Percentiles rank a stretch among this genome's conserved stretches.
Conservation (phyloP, 2,797 vertebrate genomes). For the Channa striata region DNA sequence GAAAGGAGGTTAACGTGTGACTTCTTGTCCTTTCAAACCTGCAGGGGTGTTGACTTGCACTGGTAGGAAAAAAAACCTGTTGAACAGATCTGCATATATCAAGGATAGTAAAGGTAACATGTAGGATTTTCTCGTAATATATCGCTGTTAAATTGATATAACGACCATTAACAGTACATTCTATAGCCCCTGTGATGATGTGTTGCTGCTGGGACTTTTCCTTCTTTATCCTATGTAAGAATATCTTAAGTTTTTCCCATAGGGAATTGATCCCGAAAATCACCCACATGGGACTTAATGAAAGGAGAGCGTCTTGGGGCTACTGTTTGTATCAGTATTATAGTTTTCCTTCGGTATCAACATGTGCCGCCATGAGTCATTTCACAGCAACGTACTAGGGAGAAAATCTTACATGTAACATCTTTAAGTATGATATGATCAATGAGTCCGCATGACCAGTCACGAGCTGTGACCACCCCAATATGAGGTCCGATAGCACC, state of each 20-base stretch:
- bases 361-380: conserved; percentile 44
- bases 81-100: conserved; percentile 99
- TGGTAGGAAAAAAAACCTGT: conserved; percentile 94
- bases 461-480: conserved; percentile 93
- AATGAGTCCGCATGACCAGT: conserved; percentile 99
- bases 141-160: conserved; percentile 37
- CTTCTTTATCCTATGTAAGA: conserved; percentile 36
- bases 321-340: conserved; percentile 50
- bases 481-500: conserved; percentile 98
- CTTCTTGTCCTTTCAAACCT: conserved; percentile 98
- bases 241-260: conserved; percentile 66
- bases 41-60: conserved; percentile 95
- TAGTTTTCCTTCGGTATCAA: conserved; percentile 51
- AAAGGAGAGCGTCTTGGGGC: conserved; percentile 54
- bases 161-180: conserved; percentile 71
- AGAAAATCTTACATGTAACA: conserved; percentile 78
- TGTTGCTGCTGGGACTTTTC: conserved; percentile 55
- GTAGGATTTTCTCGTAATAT: conserved; percentile 74
- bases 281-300: conserved; percentile 39
- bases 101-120: conserved; percentile 89
- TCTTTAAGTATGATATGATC: conserved; percentile 95
- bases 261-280: conserved; percentile 71
- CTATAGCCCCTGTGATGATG: conserved; percentile 64
- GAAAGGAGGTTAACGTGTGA: conserved; percentile 73
- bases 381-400: conserved; percentile 52